Evolutionary conservation across 2,113 vertebrate species (phyloP).

Genomic region (Oxygymnocypris stewartii): DNA sequence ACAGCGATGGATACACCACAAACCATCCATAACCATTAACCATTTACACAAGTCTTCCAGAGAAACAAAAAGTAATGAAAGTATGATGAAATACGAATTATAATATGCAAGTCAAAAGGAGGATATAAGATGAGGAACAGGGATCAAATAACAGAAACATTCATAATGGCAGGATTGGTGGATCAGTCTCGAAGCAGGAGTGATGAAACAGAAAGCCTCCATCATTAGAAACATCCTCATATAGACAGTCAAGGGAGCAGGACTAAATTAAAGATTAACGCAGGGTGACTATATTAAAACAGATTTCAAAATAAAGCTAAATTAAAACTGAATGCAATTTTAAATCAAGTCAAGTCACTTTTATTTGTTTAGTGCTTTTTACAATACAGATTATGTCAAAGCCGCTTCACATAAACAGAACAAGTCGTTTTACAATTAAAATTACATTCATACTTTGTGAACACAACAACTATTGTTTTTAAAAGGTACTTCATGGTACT

Average conservation of each 20-base stretch:
- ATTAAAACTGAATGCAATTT: neutral
- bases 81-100: neutral
- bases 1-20: neutral
- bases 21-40: neutral
- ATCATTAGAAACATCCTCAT: neutral
- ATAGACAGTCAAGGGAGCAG: neutral
- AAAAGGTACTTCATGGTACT: neutral
- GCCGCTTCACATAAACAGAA: neutral
- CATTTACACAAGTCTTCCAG: neutral
- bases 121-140: neutral
- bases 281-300: neutral
- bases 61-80: neutral
- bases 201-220: neutral
- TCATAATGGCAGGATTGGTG: neutral
- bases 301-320: too few relatives aligned
- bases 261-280: neutral
- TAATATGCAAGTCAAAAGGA: neutral
- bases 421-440: neutral
- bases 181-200: neutral
- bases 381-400: neutral
- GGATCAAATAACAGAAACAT: neutral
- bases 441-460: neutral
- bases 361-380: neutral
- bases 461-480: neutral
- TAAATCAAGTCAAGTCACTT: neutral